Conservation (phyloP, 2,888 invertebrate species). For the Andrena marginata region DNA sequence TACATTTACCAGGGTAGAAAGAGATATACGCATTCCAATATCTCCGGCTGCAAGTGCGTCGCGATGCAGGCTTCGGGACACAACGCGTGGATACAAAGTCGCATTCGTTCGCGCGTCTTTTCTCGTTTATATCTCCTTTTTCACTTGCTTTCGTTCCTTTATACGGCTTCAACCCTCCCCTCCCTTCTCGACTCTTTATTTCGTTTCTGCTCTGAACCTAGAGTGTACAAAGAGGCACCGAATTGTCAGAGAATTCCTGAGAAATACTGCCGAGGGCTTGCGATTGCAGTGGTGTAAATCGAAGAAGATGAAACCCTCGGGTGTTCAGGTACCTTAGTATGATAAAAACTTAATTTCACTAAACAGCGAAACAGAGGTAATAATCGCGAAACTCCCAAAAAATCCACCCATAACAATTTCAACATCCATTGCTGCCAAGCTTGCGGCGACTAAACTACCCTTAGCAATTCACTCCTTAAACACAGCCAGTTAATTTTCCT, state of each 20-base stretch:
- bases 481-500: constrained; percentile 10
- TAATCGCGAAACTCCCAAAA: background rate
- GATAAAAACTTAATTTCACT: no score
- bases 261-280: background rate
- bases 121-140: constrained; percentile 30
- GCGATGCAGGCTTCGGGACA: constrained; percentile 24
- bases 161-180: constrained; percentile 26
- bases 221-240: background rate
- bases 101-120: constrained; percentile 41
- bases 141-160: constrained; percentile 21
- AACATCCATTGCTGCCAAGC: background rate
- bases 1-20: constrained; percentile 8
- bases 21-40: constrained; percentile 7
- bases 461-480: background rate
- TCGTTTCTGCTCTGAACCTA: background rate
- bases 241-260: background rate
- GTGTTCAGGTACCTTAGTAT: no score
- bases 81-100: constrained; percentile 42
- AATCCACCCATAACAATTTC: background rate
- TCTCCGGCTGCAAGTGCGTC: constrained; percentile 41
- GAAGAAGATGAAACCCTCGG: no score
- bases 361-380: no score
- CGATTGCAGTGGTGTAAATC: background rate
- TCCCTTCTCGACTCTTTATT: background rate
- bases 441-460: no score